Evolutionary conservation across 2,888 invertebrate genomes (phyloP), one percentile per base, ranked within the genome.

Genomic region (Mactromeris polynyma): DNA sequence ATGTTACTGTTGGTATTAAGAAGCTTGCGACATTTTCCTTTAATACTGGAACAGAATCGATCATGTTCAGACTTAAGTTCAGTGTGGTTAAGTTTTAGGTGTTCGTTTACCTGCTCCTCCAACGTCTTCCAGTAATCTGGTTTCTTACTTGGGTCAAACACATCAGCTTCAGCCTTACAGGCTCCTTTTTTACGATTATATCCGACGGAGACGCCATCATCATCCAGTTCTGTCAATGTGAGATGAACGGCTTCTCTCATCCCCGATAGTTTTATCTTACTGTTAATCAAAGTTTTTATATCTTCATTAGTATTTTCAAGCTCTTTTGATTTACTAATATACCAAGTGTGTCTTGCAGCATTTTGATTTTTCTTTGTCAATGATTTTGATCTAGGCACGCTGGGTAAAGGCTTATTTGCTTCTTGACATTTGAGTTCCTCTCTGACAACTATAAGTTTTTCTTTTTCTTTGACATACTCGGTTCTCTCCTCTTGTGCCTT

Each of bases 221-320:
- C 78, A 33, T 91, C 83, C 31, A 94, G 58, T 77, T 94, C 93
- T 46, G 85, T 85, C 21, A 93, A 26, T 31, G 93, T 91, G 54
- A 93, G 79, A 14, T 83, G 54, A 11, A 95, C 91, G 0, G 96
- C 95, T 90, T 96, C 95, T 80, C 95, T 92, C 11, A 96, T 95
- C 38, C 95, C 94, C 0, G 95, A 88, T 6, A 95, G 89, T 77
- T 95, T 93, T 7, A 96, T 93, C 86, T 96, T 96, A 21, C 87
- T 89, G 33, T 94, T 91, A 11, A 93, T 93, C 11, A 94, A 86
- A 21, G 85, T 89, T 31, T 94, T 93, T 14, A 95, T 92, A 42
- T 94, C 92, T 58, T 92, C 91, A 85, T 91, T 94, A 69, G 94
- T 90, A n/a, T 90, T 84, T 26, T 89, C 83, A 7, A 94, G 85